phyloP scores from a whole-genome alignment of 1,140 invertebrate genomes.

The Oedothorax gibbosus region DNA sequence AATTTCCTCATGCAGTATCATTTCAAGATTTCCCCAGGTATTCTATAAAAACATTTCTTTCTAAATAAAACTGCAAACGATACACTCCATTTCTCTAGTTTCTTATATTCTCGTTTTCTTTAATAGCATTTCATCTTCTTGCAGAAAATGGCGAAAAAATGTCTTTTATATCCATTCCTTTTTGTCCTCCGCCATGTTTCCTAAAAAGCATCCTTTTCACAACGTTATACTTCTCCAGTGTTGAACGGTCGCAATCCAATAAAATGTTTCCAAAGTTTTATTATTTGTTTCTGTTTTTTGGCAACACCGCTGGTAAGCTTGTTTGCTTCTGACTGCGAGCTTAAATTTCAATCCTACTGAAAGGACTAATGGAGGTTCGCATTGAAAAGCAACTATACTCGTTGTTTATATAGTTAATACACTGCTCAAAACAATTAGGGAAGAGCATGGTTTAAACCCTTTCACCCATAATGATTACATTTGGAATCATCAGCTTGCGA shows the following conservation, averaged over 20 bases:
- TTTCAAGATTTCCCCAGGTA: conserved; percentile 4
- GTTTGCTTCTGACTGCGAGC: not conserved
- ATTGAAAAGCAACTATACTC: no score
- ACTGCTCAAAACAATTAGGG: no score
- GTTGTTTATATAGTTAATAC: no score
- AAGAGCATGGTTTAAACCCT: no score
- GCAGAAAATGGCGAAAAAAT: not conserved
- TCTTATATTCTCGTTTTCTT: conserved; percentile 2
- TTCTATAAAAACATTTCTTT: not conserved
- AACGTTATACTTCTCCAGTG: conserved; percentile 4
- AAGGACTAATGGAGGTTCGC: no score
- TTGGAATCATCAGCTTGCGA: no score
- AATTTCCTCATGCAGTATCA: not conserved
- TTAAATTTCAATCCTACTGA: no score
- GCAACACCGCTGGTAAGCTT: not conserved
- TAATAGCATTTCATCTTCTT: conserved; percentile 30
- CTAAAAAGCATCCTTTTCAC: conserved; percentile 25
- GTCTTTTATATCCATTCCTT: not conserved
- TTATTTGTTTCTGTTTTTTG: not conserved
- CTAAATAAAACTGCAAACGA: not conserved
- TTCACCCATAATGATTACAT: no score
- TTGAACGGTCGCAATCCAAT: conserved; percentile 36
- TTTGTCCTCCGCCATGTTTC: not conserved
- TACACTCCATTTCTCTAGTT: not conserved
- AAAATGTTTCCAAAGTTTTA: conserved; percentile 6